Evolutionary conservation across 2,797 vertebrate genomes (phyloP).

Genomic region (Kryptopterus vitreolus): DNA sequence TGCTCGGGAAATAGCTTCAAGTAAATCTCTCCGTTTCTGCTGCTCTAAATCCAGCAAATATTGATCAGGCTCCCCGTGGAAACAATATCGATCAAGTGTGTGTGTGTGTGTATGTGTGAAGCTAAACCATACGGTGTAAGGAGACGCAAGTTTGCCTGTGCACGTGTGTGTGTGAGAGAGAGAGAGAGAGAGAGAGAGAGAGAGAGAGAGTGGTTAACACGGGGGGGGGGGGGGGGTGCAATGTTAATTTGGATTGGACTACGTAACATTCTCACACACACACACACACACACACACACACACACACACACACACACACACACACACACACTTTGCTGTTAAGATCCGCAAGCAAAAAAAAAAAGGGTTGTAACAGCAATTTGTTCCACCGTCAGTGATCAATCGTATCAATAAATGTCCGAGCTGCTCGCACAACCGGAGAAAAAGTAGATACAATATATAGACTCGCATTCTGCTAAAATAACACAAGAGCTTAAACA

Average conservation of each 20-base stretch:
- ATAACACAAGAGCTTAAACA: no score
- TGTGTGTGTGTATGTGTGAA: conserved; percentile 17
- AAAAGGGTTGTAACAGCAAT: background rate
- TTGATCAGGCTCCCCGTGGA: conserved; percentile 67
- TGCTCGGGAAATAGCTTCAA: conserved; percentile 52
- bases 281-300: background rate
- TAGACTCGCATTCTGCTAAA: background rate
- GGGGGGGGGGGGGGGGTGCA: no score
- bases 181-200: no score
- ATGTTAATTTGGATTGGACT: conserved; percentile 47
- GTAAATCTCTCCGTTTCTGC: conserved; percentile 58
- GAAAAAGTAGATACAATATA: background rate
- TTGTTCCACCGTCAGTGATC: conserved; percentile 12
- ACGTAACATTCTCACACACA: conserved; percentile 24
- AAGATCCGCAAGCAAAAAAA: conserved; percentile 8
- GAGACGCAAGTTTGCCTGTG: conserved; percentile 25
- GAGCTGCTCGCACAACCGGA: background rate
- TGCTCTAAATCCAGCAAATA: conserved; percentile 65
- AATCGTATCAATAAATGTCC: background rate
- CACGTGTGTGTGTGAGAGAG: background rate
- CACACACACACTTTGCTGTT: background rate
- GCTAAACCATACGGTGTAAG: conserved; percentile 48
- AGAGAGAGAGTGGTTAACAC: no score
- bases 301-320: background rate
- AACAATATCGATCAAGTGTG: conserved; percentile 64